Conservation (phyloP, 2,113 vertebrate species). For the Lutjanus erythropterus region DNA sequence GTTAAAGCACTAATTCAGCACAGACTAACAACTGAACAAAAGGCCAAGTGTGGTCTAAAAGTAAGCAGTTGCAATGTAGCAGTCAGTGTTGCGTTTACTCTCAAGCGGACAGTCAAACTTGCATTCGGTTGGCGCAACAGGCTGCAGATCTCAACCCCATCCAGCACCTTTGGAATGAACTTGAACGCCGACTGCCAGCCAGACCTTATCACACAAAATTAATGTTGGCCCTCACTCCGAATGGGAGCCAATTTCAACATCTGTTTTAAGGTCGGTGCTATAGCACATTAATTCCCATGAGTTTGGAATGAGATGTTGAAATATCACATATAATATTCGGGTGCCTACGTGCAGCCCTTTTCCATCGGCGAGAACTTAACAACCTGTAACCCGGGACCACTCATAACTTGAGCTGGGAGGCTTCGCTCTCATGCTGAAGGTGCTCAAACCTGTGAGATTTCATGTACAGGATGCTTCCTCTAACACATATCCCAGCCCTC, state of each 20-base stretch:
- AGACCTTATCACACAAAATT: no score
- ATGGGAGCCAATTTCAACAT: no score
- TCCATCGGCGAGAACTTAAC: neutral
- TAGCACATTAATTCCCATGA: neutral
- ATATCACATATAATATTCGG: neutral
- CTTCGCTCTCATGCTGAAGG: neutral
- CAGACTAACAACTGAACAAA: neutral
- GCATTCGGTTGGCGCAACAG: neutral
- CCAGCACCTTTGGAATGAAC: neutral
- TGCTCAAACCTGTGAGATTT: neutral
- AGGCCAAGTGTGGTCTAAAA: neutral
- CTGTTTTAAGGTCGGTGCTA: no score
- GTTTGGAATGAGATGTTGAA: neutral
- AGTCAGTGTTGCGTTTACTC: no score
- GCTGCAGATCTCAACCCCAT: no score
- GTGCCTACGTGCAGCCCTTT: neutral
- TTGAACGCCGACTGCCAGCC: neutral
- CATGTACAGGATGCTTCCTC: neutral
- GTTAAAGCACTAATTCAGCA: no score
- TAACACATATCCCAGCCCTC: neutral
- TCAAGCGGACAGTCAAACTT: neutral
- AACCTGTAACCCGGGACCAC: neutral
- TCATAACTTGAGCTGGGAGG: neutral
- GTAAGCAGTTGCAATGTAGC: neutral
- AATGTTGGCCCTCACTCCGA: neutral